Conservation (phyloP, 2,797 vertebrate genomes). For the Limosa lapponica region DNA sequence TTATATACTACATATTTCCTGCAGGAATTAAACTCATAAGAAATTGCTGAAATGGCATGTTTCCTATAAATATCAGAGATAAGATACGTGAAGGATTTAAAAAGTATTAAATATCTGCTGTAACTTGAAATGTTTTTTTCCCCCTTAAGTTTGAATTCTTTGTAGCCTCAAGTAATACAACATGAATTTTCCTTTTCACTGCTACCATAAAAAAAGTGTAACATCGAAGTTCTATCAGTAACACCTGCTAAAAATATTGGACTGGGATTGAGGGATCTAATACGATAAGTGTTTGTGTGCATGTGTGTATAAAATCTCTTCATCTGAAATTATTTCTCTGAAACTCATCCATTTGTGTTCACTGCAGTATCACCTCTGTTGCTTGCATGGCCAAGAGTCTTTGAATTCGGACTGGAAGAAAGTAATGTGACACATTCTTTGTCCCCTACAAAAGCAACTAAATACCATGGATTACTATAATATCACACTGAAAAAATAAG, state of each 20-base stretch:
- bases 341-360: background rate
- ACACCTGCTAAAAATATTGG: slow-evolving; percentile 65
- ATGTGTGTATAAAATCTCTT: slow-evolving; percentile 11
- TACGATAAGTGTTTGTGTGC: background rate
- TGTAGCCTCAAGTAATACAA: slow-evolving; percentile 48
- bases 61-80: background rate
- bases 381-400: background rate
- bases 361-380: background rate
- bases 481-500: background rate
- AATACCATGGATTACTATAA: background rate
- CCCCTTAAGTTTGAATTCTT: slow-evolving; percentile 33
- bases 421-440: background rate
- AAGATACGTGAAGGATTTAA: background rate
- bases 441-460: background rate
- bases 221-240: slow-evolving; percentile 37
- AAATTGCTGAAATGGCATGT: background rate
- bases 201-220: slow-evolving; percentile 16
- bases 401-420: background rate
- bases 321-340: slow-evolving; percentile 36
- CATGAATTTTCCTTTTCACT: slow-evolving; percentile 29
- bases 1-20: background rate
- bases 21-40: background rate
- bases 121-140: background rate
- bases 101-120: slow-evolving; percentile 30
- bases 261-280: slow-evolving; percentile 63